Evolutionary conservation across 1,140 invertebrate genomes (phyloP).

Genomic region (Cherax quadricarinatus): DNA sequence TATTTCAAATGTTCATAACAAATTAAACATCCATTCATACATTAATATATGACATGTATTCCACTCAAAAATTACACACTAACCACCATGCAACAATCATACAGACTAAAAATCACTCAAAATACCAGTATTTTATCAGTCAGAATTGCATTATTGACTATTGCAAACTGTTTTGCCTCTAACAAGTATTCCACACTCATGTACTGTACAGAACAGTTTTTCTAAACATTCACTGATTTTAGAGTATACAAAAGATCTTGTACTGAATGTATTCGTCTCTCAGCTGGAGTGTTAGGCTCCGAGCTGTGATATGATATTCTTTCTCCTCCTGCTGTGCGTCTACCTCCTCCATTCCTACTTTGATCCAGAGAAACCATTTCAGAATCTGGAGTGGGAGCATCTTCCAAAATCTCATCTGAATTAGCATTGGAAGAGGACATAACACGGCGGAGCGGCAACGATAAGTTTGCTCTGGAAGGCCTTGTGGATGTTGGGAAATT

Average conservation of each 20-base stretch:
- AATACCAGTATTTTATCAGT: slow-evolving; percentile 36
- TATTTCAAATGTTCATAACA: background rate
- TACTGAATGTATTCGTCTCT: slow-evolving; percentile 66
- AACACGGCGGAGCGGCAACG: slow-evolving; percentile 61
- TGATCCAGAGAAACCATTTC: slow-evolving; percentile 58
- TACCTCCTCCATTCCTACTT: slow-evolving; percentile 31
- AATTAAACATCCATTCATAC: background rate
- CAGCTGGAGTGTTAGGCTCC: slow-evolving; percentile 64
- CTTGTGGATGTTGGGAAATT: slow-evolving; percentile 23
- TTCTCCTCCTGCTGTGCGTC: slow-evolving; percentile 8
- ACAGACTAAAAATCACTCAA: slow-evolving; percentile 5
- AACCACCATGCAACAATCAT: background rate
- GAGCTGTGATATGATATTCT: slow-evolving; percentile 60
- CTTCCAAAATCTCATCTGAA: slow-evolving; percentile 25
- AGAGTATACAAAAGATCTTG: slow-evolving; percentile 68
- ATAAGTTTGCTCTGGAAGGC: slow-evolving; percentile 60
- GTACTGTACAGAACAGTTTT: background rate
- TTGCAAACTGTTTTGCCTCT: background rate
- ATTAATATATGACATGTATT: background rate
- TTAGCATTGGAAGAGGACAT: slow-evolving; percentile 50
- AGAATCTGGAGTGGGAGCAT: slow-evolving; percentile 51
- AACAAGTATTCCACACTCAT: background rate
- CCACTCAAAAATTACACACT: background rate
- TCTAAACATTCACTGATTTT: slow-evolving; percentile 69
- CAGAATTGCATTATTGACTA: slow-evolving; percentile 17